Base-by-base conservation (phyloP, 2,797 vertebrate genomes). In the Pteronotus mesoamericanus region DNA sequence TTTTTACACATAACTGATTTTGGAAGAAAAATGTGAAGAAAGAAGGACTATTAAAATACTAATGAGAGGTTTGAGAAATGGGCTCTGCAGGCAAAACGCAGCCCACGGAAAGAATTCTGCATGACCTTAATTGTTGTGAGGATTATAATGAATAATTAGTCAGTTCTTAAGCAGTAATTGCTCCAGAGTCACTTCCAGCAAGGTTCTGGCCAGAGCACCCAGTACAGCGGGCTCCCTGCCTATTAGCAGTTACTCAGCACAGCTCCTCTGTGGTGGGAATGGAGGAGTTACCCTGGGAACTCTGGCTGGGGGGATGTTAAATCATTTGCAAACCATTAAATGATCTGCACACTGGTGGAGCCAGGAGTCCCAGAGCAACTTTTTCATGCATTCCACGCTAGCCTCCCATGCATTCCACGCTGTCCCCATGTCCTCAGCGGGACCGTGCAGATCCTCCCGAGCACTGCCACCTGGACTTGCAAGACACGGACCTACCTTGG, bases 51-150 rank as follows among this genome's bases (percentile, higher is more conserved):
- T 69, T 48, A 21, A 79, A 88, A 94, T 87, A 78, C 72, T 79
- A 95, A 93, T 93, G 86, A 95, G 82, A 85, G 83, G 46, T 82
- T 97, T 95, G 91, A 95, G 86, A 96, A 94, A 94, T 89, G 77
- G 51, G 32, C 55, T 95, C 86, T 12, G 1, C 26, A 61, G 86
- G 91, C 86, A 94, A 94, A 94, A 89, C 34, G 78, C 77, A 82
- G 39, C 48, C 72, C 74, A 39, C 53, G n/a, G 88, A 89, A 95
- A 94, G 91, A 86, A 96, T 86, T 86, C 77, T 34, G 46, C 22
- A 24, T 14, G 79, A 74, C 57, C 74, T 71, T 46, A 10, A 61
- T 59, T 87, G 88, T 93, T 93, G 75, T 94, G 83, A 42, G 61
- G 89, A 87, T 86, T 46, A n/a, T 89, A 95, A 96, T 96, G 89